phyloP scores from a whole-genome alignment of 1,140 invertebrate species.

The Bemisia tabaci region DNA sequence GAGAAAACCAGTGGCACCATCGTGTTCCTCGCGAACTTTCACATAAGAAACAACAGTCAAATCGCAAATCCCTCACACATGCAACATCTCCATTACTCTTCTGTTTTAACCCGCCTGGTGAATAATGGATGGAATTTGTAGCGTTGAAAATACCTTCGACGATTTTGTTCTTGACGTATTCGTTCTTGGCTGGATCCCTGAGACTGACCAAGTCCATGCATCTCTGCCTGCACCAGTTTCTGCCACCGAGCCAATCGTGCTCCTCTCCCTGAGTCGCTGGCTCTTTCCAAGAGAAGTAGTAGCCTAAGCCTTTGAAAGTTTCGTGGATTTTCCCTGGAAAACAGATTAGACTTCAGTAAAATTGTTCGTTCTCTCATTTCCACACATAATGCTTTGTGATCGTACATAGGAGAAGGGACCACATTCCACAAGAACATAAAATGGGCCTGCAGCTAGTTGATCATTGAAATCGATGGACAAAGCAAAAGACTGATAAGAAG shows the following conservation, averaged over 20 bases:
- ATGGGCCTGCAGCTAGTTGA: too few relatives aligned
- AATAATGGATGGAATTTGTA: too few relatives aligned
- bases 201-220: conserved; percentile 76
- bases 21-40: too few relatives aligned
- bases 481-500: too few relatives aligned
- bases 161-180: conserved; percentile 62
- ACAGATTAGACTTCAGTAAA: conserved; percentile 16
- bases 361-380: neutral
- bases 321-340: conserved; percentile 35
- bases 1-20: too few relatives aligned
- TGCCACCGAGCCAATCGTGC: conserved; percentile 62
- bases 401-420: neutral
- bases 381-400: neutral
- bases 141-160: conserved; percentile 58
- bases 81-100: too few relatives aligned
- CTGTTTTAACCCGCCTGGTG: too few relatives aligned
- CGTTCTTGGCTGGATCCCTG: conserved; percentile 66
- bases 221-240: conserved; percentile 66
- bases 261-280: conserved; percentile 51
- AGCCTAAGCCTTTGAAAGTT: conserved; percentile 45
- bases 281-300: conserved; percentile 75
- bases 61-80: too few relatives aligned
- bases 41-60: too few relatives aligned
- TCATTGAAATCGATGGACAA: too few relatives aligned
- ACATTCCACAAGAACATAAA: neutral